Evolutionary conservation across 1,140 invertebrate genomes (phyloP).

Genomic region (Chrysomallon squamiferum): DNA sequence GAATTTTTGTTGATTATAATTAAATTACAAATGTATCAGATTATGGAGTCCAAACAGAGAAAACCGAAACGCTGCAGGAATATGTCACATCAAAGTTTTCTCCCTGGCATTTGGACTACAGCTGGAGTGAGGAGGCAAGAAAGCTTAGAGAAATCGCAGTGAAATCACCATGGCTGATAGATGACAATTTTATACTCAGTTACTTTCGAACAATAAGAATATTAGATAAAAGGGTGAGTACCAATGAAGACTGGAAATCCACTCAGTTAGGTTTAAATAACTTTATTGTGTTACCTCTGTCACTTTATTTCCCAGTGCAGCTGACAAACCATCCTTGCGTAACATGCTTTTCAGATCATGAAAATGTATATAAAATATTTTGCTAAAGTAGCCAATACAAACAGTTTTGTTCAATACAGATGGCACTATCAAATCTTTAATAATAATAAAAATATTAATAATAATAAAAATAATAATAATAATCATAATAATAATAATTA

Average conservation of each 20-base stretch:
- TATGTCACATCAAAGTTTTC: slow-evolving; percentile 52
- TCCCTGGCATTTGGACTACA: slow-evolving; percentile 61
- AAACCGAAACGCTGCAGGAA: slow-evolving; percentile 55
- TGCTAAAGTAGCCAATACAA: too few species aligned
- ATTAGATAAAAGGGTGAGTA: slow-evolving; percentile 51
- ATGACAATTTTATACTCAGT: slow-evolving; percentile 54
- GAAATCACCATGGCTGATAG: slow-evolving; percentile 57
- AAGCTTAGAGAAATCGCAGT: slow-evolving; percentile 56
- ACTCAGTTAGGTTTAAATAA: not conserved
- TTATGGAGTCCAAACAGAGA: slow-evolving; percentile 51
- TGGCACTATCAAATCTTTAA: too few species aligned
- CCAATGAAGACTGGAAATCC: not conserved
- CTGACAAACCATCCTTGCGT: not conserved
- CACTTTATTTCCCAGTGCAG: not conserved
- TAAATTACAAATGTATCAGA: too few species aligned
- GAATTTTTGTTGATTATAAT: too few species aligned
- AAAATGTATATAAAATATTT: too few species aligned
- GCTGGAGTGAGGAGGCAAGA: slow-evolving; percentile 59
- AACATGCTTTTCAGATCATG: too few species aligned
- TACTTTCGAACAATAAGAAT: slow-evolving; percentile 59
- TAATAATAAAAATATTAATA: too few species aligned
- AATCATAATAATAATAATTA: too few species aligned
- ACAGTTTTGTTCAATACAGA: too few species aligned
- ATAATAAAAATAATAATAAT: too few species aligned
- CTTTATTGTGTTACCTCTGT: not conserved